Evolutionary conservation across 1,140 invertebrate genomes (phyloP), one percentile per base, ranked within the genome.

Genomic region (Diuraphis noxia): DNA sequence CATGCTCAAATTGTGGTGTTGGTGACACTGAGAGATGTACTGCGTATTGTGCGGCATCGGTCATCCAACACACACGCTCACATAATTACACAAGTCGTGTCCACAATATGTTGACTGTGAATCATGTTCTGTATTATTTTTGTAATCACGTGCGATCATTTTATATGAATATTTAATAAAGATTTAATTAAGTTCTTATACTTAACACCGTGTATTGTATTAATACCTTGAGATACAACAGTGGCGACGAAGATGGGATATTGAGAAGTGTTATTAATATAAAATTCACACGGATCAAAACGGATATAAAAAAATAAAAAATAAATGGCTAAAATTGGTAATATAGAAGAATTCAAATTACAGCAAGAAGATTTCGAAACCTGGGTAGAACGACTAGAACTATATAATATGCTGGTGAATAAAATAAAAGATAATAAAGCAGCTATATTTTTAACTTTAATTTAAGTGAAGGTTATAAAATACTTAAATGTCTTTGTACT

Each of bases 381-480:
- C 7, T 88, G 86, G 49, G 52, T 88, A 63, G 86, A 88, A 63
- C 17, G 52, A 63, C 49, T 88, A 1, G 49, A 88, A 63, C 3
- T 88, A 88, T 56, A 56, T 43, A 88, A 56, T 43, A 88, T 88
- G 86, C 2, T 63, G 8, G 86, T 63, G 52, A 88, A 88, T 88
- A 63, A 63, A 88, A 88, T 88, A 87, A 56, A 87, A 17, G 46
- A 87, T 56, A 87, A 56, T 52, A 88, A 88, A 88, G 8, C 30
- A 19, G 49, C 25, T 63, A 88, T 63, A 17, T 88, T 63, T n/a
- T n/a, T 88, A 88, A 63, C 36, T 1, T n/a, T 88, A 88, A 63
- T 88, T 40, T 36, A 88, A 88, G 86, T 88, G 86, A 88, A 88
- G 52, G 49, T 43, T 63, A 88, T 88, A 88, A 88, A 63, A 25